A percentile compares a stretch with the other conserved stretches of the same genome.
Conservation (phyloP, 2,888 invertebrate genomes). For the Heliconius hortense region DNA sequence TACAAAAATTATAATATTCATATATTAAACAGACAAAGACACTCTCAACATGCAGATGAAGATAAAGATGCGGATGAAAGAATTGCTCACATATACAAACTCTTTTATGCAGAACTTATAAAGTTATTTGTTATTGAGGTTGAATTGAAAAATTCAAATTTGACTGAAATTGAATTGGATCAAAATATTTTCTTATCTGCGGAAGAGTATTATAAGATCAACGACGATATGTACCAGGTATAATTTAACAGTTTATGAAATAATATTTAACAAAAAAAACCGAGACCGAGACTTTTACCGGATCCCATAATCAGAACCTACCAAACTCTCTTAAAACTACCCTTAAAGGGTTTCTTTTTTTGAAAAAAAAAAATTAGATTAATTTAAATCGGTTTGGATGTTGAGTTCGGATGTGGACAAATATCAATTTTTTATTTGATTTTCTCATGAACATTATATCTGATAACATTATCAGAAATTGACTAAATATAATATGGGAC, state of each 20-base stretch:
- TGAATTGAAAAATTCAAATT: conserved; percentile 52
- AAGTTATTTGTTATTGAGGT: conserved; percentile 70
- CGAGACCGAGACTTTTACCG: too few species aligned
- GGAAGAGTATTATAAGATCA: conserved; percentile 75
- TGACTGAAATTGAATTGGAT: conserved; percentile 67
- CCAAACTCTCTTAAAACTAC: too few species aligned
- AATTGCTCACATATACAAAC: conserved; percentile 54
- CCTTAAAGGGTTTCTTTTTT: too few species aligned
- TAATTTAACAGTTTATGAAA: conserved; percentile 33
- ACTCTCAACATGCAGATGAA: conserved; percentile 6
- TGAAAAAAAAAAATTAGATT: too few species aligned
- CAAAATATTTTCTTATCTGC: conserved; percentile 70
- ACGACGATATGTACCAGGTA: conserved; percentile 81
- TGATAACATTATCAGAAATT: too few species aligned
- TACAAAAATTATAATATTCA: conserved; percentile 29
- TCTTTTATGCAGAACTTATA: conserved; percentile 70
- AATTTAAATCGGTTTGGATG: too few species aligned
- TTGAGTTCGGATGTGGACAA: too few species aligned
- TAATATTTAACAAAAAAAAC: background rate
- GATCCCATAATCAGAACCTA: background rate
- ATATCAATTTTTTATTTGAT: too few species aligned
- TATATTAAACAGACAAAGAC: background rate
- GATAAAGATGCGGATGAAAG: conserved; percentile 52
- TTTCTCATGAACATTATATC: too few species aligned
- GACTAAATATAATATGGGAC: too few species aligned